A percentile compares a stretch with the other conserved stretches of the same genome.
These are phyloP conservation scores for Epinephelus fuscoguttatus DNA, from an alignment of 2,113 vertebrate genomes.

Conservation along the genomic window DNA sequence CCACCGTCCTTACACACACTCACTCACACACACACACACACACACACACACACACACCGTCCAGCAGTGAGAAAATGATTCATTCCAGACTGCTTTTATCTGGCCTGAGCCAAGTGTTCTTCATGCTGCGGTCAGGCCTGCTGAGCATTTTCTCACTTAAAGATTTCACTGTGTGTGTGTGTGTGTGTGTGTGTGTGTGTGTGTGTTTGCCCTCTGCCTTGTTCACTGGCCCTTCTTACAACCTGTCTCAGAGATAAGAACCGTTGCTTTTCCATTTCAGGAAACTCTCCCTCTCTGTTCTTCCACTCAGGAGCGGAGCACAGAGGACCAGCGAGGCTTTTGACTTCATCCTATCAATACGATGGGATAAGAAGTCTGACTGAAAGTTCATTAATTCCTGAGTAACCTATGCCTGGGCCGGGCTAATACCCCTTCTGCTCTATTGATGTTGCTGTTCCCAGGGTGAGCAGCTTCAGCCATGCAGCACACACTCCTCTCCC, in stretches of 20 bases:
- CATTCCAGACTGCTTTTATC: constrained; percentile 69
- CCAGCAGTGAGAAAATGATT: constrained; percentile 54
- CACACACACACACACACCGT: constrained; percentile 12
- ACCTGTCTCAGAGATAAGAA: constrained; percentile 73
- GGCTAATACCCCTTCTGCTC: constrained; percentile 67
- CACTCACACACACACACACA: constrained; percentile 18
- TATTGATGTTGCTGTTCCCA: constrained; percentile 79
- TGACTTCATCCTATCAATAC: constrained; percentile 77
- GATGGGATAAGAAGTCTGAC: constrained; percentile 72
- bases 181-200: constrained; percentile 42
- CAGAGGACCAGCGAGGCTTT: constrained; percentile 61
- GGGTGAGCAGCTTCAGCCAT: constrained; percentile 66
- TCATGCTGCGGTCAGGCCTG: constrained; percentile 57
- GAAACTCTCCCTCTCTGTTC: constrained; percentile 60
- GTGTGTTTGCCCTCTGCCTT: constrained; percentile 60
- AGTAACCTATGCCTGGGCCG: constrained; percentile 70
- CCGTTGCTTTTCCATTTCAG: constrained; percentile 65
- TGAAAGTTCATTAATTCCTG: constrained; percentile 81
- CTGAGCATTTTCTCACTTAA: constrained; percentile 45
- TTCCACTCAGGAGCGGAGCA: constrained; percentile 43
- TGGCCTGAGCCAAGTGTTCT: constrained; percentile 70
- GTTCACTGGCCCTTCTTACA: constrained; percentile 64
- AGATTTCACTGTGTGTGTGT: constrained; percentile 34
- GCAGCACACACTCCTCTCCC: constrained; percentile 39
- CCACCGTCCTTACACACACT: constrained; percentile 1